Evolutionary conservation across 2,888 invertebrate species (phyloP).

Genomic region (Tenthredo amoena): DNA sequence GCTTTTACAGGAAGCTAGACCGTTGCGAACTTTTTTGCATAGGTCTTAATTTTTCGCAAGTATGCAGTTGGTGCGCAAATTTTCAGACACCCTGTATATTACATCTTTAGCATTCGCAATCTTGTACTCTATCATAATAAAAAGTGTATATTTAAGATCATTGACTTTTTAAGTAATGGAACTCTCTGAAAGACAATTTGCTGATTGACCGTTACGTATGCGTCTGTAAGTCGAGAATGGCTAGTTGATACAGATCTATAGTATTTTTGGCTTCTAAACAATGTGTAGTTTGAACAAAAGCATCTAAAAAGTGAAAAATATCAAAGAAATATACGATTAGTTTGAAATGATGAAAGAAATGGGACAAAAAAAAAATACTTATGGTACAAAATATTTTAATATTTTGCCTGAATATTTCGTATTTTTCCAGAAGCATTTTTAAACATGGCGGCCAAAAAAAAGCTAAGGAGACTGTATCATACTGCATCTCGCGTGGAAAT

Average conservation of each 20-base stretch:
- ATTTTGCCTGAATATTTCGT: constrained; percentile 34
- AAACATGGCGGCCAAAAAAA: constrained; percentile 33
- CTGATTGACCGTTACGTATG: constrained; percentile 15
- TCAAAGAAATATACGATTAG: neutral
- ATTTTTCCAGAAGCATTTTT: constrained; percentile 39
- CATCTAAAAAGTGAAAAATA: neutral
- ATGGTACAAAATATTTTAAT: constrained; percentile 26
- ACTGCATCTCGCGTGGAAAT: constrained; percentile 39
- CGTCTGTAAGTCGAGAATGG: neutral
- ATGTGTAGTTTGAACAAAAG: neutral
- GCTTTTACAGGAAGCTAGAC: too few species aligned
- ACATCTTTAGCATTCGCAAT: neutral
- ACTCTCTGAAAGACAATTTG: neutral
- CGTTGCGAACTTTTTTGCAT: too few species aligned
- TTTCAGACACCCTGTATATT: too few species aligned
- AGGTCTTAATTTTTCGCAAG: too few species aligned
- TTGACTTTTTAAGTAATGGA: neutral
- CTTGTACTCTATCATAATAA: neutral
- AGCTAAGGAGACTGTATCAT: constrained; percentile 36
- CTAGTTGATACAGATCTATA: constrained; percentile 46
- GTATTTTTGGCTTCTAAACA: constrained; percentile 34
- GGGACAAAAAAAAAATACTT: neutral
- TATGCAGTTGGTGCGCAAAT: too few species aligned
- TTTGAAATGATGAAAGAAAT: neutral
- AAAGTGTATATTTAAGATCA: neutral